phyloP scores from a whole-genome alignment of 1,140 invertebrate species.

The Chelonus insularis region DNA sequence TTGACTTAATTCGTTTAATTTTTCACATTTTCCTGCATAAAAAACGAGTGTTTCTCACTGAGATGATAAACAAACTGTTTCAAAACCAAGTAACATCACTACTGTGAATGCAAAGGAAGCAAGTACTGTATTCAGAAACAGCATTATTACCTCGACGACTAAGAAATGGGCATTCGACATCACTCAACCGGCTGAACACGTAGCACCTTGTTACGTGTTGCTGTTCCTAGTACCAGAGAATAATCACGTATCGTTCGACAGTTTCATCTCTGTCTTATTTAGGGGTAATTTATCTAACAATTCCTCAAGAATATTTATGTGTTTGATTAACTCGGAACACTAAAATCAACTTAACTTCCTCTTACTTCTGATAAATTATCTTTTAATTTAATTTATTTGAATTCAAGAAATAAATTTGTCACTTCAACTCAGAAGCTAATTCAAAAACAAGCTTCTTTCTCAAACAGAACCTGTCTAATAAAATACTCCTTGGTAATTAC shows the following conservation, averaged over 20 bases:
- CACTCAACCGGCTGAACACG: conserved; percentile 16
- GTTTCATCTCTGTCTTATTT: conserved; percentile 12
- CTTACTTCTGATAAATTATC: conserved; percentile 5
- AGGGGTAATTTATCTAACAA: neutral
- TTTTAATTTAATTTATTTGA: neutral
- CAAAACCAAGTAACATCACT: conserved; percentile 3
- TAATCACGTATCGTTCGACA: conserved; percentile 30
- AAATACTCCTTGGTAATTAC: too few species aligned
- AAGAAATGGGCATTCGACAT: conserved; percentile 25
- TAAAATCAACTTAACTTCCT: neutral
- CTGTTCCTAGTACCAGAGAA: conserved; percentile 13
- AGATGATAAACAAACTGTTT: conserved; percentile 12
- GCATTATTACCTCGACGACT: conserved; percentile 28
- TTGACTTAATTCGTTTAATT: too few species aligned
- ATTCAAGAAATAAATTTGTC: too few species aligned
- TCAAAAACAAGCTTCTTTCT: too few species aligned
- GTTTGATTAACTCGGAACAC: conserved; percentile 16
- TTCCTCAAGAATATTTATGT: conserved; percentile 27
- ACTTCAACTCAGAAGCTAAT: too few species aligned
- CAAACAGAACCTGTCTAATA: too few species aligned
- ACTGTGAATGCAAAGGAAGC: neutral
- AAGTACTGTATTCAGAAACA: conserved; percentile 4
- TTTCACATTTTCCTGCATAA: too few species aligned
- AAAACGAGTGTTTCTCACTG: too few species aligned
- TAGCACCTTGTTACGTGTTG: conserved; percentile 16